phyloP scores from a whole-genome alignment of 2,113 vertebrate species.

The Thinocorus orbignyianus region DNA sequence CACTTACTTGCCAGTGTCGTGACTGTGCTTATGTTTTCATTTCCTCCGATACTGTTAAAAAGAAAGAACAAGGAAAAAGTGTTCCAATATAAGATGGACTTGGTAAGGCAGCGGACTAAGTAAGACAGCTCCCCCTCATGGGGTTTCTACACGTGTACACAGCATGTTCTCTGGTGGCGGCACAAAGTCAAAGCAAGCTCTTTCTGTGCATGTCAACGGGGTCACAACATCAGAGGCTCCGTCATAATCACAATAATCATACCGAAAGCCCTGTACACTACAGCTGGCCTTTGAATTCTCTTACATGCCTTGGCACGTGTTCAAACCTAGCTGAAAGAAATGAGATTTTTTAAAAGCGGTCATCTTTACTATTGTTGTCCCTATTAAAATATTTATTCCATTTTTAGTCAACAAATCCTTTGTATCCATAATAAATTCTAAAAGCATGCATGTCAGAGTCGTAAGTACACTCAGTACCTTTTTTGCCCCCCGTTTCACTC shows the following conservation, averaged over 20 bases:
- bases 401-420: neutral
- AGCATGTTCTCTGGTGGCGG: neutral
- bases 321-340: neutral
- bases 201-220: neutral
- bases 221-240: neutral
- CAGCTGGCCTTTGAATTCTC: neutral
- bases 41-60: slow-evolving; percentile 71
- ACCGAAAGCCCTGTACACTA: neutral
- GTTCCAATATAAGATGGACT: neutral
- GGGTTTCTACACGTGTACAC: neutral
- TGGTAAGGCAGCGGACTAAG: neutral
- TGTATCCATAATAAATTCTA: neutral
- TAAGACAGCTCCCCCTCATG: slow-evolving; percentile 32
- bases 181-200: neutral
- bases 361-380: neutral
- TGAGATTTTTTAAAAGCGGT: neutral
- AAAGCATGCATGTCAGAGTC: neutral
- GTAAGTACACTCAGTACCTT: neutral
- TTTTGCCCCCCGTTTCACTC: neutral
- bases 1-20: slow-evolving; percentile 79
- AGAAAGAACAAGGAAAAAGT: neutral
- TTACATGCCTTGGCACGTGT: fast-evolving
- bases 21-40: slow-evolving; percentile 65
- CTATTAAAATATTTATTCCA: neutral
- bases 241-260: neutral